These are phyloP conservation scores for Limnodromus scolopaceus DNA, from an alignment of 2,797 vertebrate species.

Conservation along the genomic window DNA sequence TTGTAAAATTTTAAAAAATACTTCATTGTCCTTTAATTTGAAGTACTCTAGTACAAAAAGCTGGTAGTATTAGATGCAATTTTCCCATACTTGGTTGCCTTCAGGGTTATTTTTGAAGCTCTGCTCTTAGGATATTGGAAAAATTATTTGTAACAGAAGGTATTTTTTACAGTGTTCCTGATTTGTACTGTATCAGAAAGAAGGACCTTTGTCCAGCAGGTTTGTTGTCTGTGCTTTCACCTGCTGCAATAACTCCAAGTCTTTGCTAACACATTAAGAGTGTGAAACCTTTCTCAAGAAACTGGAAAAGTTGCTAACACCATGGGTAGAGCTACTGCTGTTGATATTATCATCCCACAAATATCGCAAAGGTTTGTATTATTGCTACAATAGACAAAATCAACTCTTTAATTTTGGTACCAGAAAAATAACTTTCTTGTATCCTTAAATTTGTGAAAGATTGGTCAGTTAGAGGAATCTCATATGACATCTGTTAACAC, in stretches of 20 bases:
- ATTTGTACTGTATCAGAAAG: not conserved
- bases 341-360: not conserved
- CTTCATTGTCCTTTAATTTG: not conserved
- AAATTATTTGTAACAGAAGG: not conserved
- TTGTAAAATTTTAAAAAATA: not conserved
- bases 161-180: not conserved
- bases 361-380: not conserved
- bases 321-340: not conserved
- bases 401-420: not conserved
- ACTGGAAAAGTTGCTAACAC: not conserved
- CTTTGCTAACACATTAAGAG: accelerated
- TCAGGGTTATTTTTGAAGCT: not conserved
- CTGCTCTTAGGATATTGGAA: not conserved
- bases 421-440: not conserved
- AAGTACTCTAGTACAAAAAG: not conserved
- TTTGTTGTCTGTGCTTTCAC: not conserved
- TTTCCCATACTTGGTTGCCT: not conserved
- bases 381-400: not conserved
- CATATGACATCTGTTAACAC: accelerated
- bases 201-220: not conserved
- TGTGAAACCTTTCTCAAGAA: not conserved
- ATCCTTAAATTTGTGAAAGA: not conserved
- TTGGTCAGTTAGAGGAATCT: not conserved
- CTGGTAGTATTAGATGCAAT: not conserved
- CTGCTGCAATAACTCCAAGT: not conserved